Evolutionary conservation across 1,140 invertebrate genomes (phyloP).

Genomic region (Drosophila tsacasi): DNA sequence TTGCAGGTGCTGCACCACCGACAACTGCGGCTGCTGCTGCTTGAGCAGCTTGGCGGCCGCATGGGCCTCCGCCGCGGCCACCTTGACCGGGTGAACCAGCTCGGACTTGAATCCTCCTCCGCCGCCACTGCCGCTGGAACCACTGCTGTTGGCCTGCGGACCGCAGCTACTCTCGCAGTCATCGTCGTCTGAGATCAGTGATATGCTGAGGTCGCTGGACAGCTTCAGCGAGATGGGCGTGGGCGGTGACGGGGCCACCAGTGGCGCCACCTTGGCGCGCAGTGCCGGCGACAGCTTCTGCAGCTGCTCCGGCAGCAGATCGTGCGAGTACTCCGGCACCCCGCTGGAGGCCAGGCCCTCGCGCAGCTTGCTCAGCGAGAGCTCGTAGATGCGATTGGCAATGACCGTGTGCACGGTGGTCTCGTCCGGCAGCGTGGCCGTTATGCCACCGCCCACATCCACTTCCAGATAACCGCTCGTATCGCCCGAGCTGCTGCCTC

Average conservation of each 20-base stretch:
- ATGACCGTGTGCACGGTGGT: constrained; percentile 83
- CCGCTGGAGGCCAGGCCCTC: constrained; percentile 80
- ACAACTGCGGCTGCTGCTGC: constrained; percentile 72
- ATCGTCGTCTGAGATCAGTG: constrained; percentile 84
- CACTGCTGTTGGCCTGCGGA: constrained; percentile 6
- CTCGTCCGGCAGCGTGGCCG: constrained; percentile 72
- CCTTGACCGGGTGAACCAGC: constrained; percentile 48
- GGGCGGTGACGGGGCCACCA: constrained; percentile 58
- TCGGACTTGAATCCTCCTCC: constrained; percentile 18
- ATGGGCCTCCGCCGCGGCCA: constrained; percentile 59
- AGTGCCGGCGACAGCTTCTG: constrained; percentile 70
- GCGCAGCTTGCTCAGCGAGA: constrained; percentile 76
- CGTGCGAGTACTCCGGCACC: constrained; percentile 70
- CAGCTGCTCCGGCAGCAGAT: constrained; percentile 61
- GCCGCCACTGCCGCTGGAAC: constrained; percentile 1
- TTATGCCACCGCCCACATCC: constrained; percentile 51
- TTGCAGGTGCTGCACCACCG: constrained; percentile 71
- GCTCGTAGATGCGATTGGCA: constrained; percentile 80
- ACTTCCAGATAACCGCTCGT: constrained; percentile 46
- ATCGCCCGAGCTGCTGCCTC: constrained; percentile 12
- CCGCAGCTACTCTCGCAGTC: constrained; percentile 63
- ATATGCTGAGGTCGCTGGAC: constrained; percentile 83
- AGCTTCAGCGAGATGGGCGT: constrained; percentile 77
- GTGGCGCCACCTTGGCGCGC: constrained; percentile 67
- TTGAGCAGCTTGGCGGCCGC: constrained; percentile 69